Evolutionary conservation across 1,140 invertebrate species (phyloP).

Genomic region (Lepidurus couesii): DNA sequence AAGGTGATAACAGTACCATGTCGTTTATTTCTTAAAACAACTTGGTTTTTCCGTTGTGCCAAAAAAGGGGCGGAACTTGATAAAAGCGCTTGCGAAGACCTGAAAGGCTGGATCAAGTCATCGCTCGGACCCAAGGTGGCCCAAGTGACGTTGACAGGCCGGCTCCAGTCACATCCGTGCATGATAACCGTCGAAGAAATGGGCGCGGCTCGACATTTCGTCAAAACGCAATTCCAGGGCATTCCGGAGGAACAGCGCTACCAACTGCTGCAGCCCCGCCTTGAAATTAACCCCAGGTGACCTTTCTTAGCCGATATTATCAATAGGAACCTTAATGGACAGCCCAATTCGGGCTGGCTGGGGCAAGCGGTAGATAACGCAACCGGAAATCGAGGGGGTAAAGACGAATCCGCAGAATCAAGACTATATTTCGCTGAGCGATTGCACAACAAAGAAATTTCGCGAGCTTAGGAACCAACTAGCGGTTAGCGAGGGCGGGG

Average conservation of each 20-base stretch:
- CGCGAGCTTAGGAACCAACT: too few species aligned
- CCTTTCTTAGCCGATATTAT: conserved; percentile 35
- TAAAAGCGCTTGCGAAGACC: conserved; percentile 49
- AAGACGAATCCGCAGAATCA: too few species aligned
- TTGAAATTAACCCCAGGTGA: conserved; percentile 89
- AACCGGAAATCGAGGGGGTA: too few species aligned
- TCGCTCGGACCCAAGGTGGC: conserved; percentile 69
- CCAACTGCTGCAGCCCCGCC: conserved; percentile 76
- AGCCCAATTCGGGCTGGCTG: not conserved
- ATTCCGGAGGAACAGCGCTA: conserved; percentile 79
- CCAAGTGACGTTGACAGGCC: conserved; percentile 72
- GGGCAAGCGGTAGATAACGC: too few species aligned
- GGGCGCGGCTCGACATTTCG: conserved; percentile 89
- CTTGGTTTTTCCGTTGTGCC: not conserved
- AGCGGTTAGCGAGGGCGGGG: not conserved
- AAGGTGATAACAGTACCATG: conserved; percentile 37
- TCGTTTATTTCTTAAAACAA: conserved; percentile 22
- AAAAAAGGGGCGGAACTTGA: conserved; percentile 29
- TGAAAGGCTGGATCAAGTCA: conserved; percentile 72
- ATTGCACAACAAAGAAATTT: too few species aligned
- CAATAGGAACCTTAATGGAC: conserved; percentile 19
- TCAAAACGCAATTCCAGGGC: conserved; percentile 78
- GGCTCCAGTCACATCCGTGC: conserved; percentile 83
- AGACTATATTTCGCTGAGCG: not conserved
- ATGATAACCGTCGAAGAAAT: conserved; percentile 92